Evolutionary conservation across 92 coral and sea anemone species (phyloP).

Genomic region (Palythoa heliodiscus): DNA sequence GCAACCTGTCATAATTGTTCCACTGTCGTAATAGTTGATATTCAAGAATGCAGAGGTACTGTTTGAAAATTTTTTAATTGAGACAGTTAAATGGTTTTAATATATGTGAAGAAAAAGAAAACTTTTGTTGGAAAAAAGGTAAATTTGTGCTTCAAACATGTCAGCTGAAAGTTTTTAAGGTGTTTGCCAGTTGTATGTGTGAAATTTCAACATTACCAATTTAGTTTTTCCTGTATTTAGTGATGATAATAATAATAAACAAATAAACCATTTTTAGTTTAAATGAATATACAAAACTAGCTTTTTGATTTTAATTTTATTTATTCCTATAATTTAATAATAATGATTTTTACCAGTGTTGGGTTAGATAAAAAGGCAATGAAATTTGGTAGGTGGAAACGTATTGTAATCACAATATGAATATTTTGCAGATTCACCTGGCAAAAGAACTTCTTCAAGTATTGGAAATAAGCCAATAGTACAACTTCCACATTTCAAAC

Average conservation of each 20-base stretch:
- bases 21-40: too few relatives aligned
- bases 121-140: background rate
- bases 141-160: background rate
- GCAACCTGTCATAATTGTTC: too few relatives aligned
- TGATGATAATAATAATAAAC: background rate
- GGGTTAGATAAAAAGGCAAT: too few relatives aligned
- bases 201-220: background rate
- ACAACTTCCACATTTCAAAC: conserved; percentile 34
- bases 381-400: too few relatives aligned
- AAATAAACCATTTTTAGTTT: too few relatives aligned
- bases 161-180: background rate
- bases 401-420: too few relatives aligned
- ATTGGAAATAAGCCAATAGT: conserved; percentile 19
- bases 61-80: background rate
- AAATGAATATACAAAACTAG: too few relatives aligned
- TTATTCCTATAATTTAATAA: too few relatives aligned
- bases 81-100: background rate
- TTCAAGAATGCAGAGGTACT: background rate
- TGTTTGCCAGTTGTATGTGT: background rate
- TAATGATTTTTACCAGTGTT: too few relatives aligned
- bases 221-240: background rate
- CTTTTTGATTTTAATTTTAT: too few relatives aligned
- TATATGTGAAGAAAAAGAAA: background rate
- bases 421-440: conserved; percentile 42
- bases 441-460: conserved; percentile 31